Conservation (phyloP, 2,888 invertebrate species). For the Venusia cambrica region DNA sequence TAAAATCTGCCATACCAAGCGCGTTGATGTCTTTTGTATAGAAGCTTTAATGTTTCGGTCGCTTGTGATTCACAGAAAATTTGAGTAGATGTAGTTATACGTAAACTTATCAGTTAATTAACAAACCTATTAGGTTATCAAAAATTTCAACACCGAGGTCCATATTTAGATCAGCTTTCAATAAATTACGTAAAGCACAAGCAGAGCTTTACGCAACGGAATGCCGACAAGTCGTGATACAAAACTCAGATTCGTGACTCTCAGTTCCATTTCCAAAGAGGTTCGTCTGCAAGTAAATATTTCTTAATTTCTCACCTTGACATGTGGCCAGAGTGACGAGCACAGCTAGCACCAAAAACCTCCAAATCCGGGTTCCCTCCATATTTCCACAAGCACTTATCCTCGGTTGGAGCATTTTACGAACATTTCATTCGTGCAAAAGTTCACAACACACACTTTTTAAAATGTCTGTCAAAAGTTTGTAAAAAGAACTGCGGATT, state of each 20-base stretch:
- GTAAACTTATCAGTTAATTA: too few species aligned
- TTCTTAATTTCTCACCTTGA: slow-evolving; percentile 63
- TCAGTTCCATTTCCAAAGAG: slow-evolving; percentile 1
- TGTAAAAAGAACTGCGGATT: slow-evolving; percentile 1
- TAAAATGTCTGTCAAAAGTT: slow-evolving; percentile 4
- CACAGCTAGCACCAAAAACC: slow-evolving; percentile 45
- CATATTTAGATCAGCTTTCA: slow-evolving; percentile 23
- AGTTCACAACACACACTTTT: slow-evolving; percentile 46
- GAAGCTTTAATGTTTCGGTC: neutral
- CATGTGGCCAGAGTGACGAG: slow-evolving; percentile 53
- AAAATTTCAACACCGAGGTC: slow-evolving; percentile 8
- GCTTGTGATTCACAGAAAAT: neutral
- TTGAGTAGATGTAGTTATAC: too few species aligned
- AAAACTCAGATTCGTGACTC: slow-evolving; percentile 14
- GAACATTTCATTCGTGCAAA: slow-evolving; percentile 47
- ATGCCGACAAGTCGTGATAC: slow-evolving; percentile 19
- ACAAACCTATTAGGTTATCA: neutral
- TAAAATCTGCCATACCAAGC: slow-evolving; percentile 1
- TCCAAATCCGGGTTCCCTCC: slow-evolving; percentile 49
- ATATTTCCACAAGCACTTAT: slow-evolving; percentile 58
- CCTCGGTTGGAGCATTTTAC: slow-evolving; percentile 70
- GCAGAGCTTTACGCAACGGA: slow-evolving; percentile 23
- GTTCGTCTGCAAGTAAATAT: too few species aligned
- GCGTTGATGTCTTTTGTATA: slow-evolving; percentile 25
- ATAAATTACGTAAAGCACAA: slow-evolving; percentile 20